A percentile compares a stretch with the other conserved stretches of the same genome.
Conservation (phyloP, 37 sponge, comb jelly and placozoan species). For the Tethya wilhelma region DNA sequence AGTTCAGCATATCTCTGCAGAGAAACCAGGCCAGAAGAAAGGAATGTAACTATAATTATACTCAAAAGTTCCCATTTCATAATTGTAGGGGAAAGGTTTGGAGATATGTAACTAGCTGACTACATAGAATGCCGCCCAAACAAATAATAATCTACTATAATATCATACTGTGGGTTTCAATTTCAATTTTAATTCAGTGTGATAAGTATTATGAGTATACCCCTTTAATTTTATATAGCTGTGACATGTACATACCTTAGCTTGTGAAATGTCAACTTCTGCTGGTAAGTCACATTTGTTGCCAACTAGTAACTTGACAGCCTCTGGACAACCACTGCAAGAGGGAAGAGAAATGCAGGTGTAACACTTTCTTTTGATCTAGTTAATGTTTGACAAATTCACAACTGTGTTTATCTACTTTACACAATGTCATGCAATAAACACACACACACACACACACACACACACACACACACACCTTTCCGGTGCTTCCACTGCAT, state of each 20-base stretch:
- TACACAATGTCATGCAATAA: too few species aligned
- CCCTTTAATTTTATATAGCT: neutral
- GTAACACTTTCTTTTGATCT: too few species aligned
- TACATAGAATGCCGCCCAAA: too few species aligned
- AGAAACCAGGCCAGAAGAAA: too few species aligned
- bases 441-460: neutral
- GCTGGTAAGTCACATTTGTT: slow-evolving; percentile 65
- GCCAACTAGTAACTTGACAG: slow-evolving; percentile 67
- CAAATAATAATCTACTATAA: too few species aligned
- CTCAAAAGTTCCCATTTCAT: too few species aligned
- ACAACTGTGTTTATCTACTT: too few species aligned
- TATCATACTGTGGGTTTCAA: too few species aligned
- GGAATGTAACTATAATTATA: too few species aligned
- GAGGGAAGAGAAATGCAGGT: too few species aligned
- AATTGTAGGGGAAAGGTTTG: too few species aligned
- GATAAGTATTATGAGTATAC: neutral
- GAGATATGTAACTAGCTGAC: too few species aligned
- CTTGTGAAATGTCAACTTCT: slow-evolving; percentile 64
- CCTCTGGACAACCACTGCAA: slow-evolving; percentile 80
- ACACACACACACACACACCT: slow-evolving; percentile 18
- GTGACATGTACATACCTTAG: slow-evolving; percentile 26
- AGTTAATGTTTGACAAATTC: neutral
- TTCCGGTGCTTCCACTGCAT: slow-evolving; percentile 67
- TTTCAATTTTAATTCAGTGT: neutral
- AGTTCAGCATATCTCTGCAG: slow-evolving; percentile 72